A percentile compares a stretch with the other conserved stretches of the same genome.
phyloP scores from a whole-genome alignment of 2,888 invertebrate genomes.

The Drosophila macrospina region DNA sequence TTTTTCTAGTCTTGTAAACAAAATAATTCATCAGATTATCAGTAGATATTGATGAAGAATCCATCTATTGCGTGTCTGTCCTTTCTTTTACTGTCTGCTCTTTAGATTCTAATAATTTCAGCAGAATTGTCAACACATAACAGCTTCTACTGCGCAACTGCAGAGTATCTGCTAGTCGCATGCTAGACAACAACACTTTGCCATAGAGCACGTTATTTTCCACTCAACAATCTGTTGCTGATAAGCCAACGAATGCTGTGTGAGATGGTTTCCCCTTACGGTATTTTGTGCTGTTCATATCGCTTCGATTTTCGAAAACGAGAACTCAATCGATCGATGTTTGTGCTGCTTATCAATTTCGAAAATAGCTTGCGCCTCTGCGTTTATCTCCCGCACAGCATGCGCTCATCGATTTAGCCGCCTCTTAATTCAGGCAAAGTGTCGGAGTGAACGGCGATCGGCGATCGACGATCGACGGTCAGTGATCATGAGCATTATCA shows the following conservation, averaged over 20 bases:
- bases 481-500: conserved; percentile 60
- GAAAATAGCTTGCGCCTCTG: conserved; percentile 57
- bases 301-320: conserved; percentile 33
- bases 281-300: conserved; percentile 20
- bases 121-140: too few species aligned
- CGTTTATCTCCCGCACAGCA: conserved; percentile 57
- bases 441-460: conserved; percentile 52
- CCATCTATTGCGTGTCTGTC: too few species aligned
- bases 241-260: conserved; percentile 26
- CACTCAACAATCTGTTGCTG: conserved; percentile 22
- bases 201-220: not conserved
- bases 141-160: too few species aligned
- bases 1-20: too few species aligned
- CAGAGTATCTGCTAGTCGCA: not conserved
- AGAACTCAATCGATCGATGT: conserved; percentile 44
- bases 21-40: too few species aligned
- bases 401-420: conserved; percentile 47
- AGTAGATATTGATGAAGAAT: too few species aligned
- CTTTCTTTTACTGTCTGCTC: too few species aligned
- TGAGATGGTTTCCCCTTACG: conserved; percentile 6
- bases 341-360: conserved; percentile 60
- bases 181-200: not conserved
- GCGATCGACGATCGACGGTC: conserved; percentile 16
- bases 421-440: conserved; percentile 67
- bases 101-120: too few species aligned